phyloP scores from a whole-genome alignment of 2,888 invertebrate genomes.

The Adela reaumurella region DNA sequence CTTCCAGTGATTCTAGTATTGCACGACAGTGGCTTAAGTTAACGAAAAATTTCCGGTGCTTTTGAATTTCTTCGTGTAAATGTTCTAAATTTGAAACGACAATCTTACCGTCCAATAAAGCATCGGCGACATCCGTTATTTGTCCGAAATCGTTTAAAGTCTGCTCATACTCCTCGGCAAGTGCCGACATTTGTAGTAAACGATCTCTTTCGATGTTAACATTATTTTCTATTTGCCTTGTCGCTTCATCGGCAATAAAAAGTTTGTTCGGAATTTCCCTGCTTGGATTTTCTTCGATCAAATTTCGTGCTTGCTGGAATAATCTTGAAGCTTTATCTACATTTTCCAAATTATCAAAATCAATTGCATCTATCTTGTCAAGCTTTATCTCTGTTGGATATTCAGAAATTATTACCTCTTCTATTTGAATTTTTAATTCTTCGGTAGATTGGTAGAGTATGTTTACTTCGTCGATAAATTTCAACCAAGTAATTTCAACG shows the following conservation, averaged over 20 bases:
- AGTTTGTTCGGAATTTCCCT: conserved; percentile 66
- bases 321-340: conserved; percentile 59
- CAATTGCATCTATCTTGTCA: conserved; percentile 66
- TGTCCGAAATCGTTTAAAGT: conserved; percentile 83
- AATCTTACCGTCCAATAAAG: conserved; percentile 72
- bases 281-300: conserved; percentile 67
- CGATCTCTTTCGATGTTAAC: conserved; percentile 72
- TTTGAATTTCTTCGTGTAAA: conserved; percentile 86
- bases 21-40: conserved; percentile 84
- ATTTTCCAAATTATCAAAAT: conserved; percentile 61
- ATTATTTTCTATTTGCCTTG: conserved; percentile 65
- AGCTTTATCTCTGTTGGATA: conserved; percentile 65
- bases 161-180: conserved; percentile 85
- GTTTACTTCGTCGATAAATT: conserved; percentile 62
- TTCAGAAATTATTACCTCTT: conserved; percentile 59
- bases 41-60: conserved; percentile 84
- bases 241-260: conserved; percentile 62
- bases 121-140: conserved; percentile 81
- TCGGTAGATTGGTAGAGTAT: conserved; percentile 52
- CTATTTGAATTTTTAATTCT: conserved; percentile 47
- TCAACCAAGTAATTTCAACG: conserved; percentile 66
- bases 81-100: conserved; percentile 72
- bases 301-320: conserved; percentile 57
- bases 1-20: conserved; percentile 80
- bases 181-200: conserved; percentile 66